Conservation (phyloP, 2,888 invertebrate species). For the Cinara cedri region DNA sequence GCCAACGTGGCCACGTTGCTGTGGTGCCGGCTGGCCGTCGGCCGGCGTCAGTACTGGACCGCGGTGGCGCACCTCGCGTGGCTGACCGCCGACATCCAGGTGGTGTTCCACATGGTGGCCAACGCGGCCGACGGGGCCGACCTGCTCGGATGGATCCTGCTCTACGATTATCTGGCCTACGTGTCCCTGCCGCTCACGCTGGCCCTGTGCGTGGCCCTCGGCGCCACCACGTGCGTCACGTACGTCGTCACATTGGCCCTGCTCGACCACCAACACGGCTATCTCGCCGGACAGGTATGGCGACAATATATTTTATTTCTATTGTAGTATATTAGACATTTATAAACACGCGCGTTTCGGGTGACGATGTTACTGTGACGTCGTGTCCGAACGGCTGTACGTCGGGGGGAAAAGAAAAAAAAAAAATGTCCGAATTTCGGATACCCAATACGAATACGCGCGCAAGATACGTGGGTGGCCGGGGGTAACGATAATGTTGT, state of each 20-base stretch:
- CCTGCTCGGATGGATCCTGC: conserved; percentile 74
- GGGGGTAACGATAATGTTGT: no score
- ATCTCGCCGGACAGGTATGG: conserved; percentile 60
- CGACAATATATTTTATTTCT: neutral
- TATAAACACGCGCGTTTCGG: no score
- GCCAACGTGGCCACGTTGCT: conserved; percentile 64
- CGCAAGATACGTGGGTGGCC: no score
- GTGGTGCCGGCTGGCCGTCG: conserved; percentile 62
- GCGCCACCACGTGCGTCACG: conserved; percentile 69
- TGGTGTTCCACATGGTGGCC: conserved; percentile 70
- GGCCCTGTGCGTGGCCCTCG: conserved; percentile 69
- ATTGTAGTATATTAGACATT: neutral
- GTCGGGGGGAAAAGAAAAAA: neutral
- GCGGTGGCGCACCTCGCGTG: conserved; percentile 72
- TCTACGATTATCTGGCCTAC: conserved; percentile 76
- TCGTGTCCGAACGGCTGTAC: no score
- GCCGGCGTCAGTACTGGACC: conserved; percentile 64
- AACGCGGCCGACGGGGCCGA: conserved; percentile 70
- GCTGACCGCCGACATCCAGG: conserved; percentile 70
- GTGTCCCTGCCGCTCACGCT: conserved; percentile 75
- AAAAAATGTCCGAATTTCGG: no score
- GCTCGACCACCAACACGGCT: conserved; percentile 64
- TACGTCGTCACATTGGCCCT: conserved; percentile 69
- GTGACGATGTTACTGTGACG: neutral
- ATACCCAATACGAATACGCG: no score